These are phyloP conservation scores for Novumbra hubbsi DNA, from an alignment of 2,797 vertebrate species.

Conservation along the genomic window DNA sequence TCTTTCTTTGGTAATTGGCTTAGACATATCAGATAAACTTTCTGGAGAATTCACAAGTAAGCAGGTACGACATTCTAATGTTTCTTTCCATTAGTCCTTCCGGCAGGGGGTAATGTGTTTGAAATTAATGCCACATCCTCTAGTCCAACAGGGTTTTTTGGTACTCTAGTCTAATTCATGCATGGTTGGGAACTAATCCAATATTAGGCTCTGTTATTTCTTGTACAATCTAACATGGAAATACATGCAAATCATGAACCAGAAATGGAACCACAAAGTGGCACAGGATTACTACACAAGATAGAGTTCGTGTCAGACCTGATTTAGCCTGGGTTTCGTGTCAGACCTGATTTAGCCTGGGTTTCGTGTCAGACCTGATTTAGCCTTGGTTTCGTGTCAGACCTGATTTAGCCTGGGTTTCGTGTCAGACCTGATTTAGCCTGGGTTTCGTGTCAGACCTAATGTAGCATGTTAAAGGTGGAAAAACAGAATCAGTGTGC, in stretches of 20 bases:
- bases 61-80: slow-evolving; percentile 91
- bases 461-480: too few species aligned
- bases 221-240: slow-evolving; percentile 73
- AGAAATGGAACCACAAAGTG: slow-evolving; percentile 9
- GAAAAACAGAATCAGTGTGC: too few species aligned
- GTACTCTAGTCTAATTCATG: slow-evolving; percentile 79
- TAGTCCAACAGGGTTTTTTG: slow-evolving; percentile 71
- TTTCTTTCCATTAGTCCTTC: slow-evolving; percentile 81
- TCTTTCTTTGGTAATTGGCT: slow-evolving; percentile 86
- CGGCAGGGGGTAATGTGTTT: slow-evolving; percentile 78
- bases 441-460: too few species aligned
- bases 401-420: background rate
- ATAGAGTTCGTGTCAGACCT: too few species aligned
- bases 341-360: too few species aligned
- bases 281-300: slow-evolving; percentile 16
- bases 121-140: slow-evolving; percentile 86
- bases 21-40: slow-evolving; percentile 87
- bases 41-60: slow-evolving; percentile 82
- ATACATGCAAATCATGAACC: slow-evolving; percentile 70
- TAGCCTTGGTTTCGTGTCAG: too few species aligned
- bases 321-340: slow-evolving; percentile 21
- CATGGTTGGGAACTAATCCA: slow-evolving; percentile 76
- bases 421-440: too few species aligned
- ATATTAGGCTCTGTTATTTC: slow-evolving; percentile 72
- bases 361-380: too few species aligned